Evolutionary conservation across 2,113 vertebrate species (phyloP).

Genomic region (Pholis gunnellus): DNA sequence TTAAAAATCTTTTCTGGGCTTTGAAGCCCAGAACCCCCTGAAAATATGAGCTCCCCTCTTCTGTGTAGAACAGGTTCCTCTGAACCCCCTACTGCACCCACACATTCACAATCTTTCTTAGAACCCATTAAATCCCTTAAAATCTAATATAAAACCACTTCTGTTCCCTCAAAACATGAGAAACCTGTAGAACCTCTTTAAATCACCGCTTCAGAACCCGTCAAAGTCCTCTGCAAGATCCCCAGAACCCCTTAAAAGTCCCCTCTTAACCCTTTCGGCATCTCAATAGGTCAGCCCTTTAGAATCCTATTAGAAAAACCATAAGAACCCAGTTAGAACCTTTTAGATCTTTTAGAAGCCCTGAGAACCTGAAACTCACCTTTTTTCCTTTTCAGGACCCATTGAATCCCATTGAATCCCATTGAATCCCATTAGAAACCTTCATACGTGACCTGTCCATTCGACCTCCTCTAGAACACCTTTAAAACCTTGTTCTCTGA

Average conservation of each 20-base stretch:
- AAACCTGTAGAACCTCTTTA: not conserved
- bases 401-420: too few relatives aligned
- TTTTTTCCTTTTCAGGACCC: not conserved
- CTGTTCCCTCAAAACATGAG: not conserved
- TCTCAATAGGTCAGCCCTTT: not conserved
- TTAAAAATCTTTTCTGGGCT: not conserved
- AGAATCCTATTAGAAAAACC: not conserved
- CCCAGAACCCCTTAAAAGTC: not conserved
- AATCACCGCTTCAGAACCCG: not conserved
- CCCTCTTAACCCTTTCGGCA: not conserved
- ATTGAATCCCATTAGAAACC: too few relatives aligned
- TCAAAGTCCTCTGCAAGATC: not conserved
- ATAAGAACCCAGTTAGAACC: not conserved
- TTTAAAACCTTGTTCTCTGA: not conserved
- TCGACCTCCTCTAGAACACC: not conserved
- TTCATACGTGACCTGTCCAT: not conserved
- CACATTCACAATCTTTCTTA: not conserved
- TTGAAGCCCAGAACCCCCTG: not conserved
- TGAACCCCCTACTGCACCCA: not conserved
- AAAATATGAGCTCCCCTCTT: not conserved
- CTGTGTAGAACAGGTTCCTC: not conserved
- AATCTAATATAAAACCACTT: not conserved
- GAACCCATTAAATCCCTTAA: not conserved
- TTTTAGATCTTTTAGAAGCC: not conserved
- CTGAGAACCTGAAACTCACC: not conserved